These are phyloP conservation scores for Melipona bicolor DNA, from an alignment of 2,888 invertebrate genomes.

Conservation along the genomic window DNA sequence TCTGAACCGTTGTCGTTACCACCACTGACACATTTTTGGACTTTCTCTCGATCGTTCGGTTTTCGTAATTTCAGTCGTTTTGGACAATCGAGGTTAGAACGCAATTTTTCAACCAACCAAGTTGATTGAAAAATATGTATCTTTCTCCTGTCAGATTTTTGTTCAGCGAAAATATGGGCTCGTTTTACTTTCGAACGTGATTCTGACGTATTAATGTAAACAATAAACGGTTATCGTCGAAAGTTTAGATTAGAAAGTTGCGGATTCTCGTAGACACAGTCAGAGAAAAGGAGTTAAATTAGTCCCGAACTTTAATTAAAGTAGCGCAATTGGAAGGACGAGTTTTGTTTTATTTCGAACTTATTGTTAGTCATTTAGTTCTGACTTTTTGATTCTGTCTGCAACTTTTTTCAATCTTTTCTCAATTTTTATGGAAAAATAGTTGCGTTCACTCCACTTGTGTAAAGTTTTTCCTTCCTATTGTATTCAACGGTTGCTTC, in stretches of 20 bases:
- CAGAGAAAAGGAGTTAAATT: slow-evolving; percentile 57
- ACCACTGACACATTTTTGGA: background rate
- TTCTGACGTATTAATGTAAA: slow-evolving; percentile 35
- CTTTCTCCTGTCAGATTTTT: background rate
- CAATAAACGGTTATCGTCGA: slow-evolving; percentile 22
- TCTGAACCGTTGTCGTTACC: background rate
- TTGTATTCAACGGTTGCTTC: background rate
- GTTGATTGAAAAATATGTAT: too few relatives aligned
- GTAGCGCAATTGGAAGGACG: slow-evolving; percentile 30
- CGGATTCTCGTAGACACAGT: background rate
- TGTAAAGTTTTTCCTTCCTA: background rate
- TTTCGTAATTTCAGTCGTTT: background rate
- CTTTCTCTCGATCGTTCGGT: background rate
- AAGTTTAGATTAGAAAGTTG: slow-evolving; percentile 39
- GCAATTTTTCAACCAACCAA: too few relatives aligned
- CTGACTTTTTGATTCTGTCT: too few relatives aligned
- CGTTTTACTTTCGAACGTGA: background rate
- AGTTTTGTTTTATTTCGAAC: slow-evolving; percentile 33
- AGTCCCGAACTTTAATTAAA: slow-evolving; percentile 52
- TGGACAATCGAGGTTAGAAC: background rate
- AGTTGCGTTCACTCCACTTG: background rate
- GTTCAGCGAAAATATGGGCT: background rate
- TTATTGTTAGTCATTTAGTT: slow-evolving; percentile 22
- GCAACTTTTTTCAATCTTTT: too few relatives aligned
- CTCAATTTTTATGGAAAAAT: background rate